Conservation (phyloP, 2,888 invertebrate genomes). For the Prosapia bicincta region DNA sequence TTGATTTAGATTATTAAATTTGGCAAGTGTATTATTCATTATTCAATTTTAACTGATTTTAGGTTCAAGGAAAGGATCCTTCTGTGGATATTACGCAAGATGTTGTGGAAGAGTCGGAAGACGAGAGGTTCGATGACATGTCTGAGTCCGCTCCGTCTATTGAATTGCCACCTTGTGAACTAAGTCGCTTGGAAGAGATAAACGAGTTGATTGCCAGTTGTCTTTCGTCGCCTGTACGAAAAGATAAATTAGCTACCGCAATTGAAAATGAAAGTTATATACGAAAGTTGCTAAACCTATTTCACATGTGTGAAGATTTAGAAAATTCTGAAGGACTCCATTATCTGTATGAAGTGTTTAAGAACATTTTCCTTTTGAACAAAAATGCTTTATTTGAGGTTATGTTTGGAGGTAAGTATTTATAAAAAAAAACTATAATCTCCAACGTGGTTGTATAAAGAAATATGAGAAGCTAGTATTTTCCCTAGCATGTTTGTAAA, state of each 20-base stretch:
- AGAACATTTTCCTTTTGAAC: slow-evolving; percentile 97
- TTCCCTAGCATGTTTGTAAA: background rate
- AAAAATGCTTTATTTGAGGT: slow-evolving; percentile 96
- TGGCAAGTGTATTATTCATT: no score
- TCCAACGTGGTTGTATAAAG: background rate
- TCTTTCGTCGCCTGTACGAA: slow-evolving; percentile 81
- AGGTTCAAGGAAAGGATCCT: slow-evolving; percentile 99
- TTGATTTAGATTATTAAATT: no score
- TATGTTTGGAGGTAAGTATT: slow-evolving; percentile 75
- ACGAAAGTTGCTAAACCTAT: slow-evolving; percentile 88
- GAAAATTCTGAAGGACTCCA: slow-evolving; percentile 94
- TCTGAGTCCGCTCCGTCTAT: slow-evolving; percentile 92
- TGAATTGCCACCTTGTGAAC: slow-evolving; percentile 92
- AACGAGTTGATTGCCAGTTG: slow-evolving; percentile 88
- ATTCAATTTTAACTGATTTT: no score
- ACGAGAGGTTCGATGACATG: slow-evolving; percentile 96
- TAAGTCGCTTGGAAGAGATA: slow-evolving; percentile 90
- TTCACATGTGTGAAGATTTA: slow-evolving; percentile 96
- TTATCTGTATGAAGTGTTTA: slow-evolving; percentile 96
- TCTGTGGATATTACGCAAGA: slow-evolving; percentile 97
- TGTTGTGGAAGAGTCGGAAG: slow-evolving; percentile 93
- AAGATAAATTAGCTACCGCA: slow-evolving; percentile 91
- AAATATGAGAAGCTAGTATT: no score
- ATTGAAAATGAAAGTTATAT: slow-evolving; percentile 95
- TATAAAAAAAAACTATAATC: background rate